phyloP scores from a whole-genome alignment of 2,888 invertebrate species.

The Trichogramma evanescens region DNA sequence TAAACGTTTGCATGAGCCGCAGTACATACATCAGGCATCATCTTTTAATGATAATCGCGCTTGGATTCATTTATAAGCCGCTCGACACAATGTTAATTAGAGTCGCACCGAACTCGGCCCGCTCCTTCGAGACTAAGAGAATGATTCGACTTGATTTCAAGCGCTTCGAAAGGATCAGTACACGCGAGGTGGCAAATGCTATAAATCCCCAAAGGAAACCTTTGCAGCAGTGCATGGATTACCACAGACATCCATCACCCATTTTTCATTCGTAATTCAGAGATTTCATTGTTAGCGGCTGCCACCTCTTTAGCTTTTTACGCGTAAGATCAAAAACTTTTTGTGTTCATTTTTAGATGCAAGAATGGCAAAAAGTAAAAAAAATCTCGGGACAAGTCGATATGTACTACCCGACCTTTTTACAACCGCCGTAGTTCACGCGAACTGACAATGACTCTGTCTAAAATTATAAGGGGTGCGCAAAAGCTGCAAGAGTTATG shows the following conservation, averaged over 20 bases:
- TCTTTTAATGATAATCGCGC: constrained; percentile 35
- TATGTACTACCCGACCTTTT: too few species aligned
- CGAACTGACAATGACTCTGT: background rate
- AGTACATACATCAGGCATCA: background rate
- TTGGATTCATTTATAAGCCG: constrained; percentile 33
- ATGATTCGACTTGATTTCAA: constrained; percentile 45
- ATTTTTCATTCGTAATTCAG: constrained; percentile 33
- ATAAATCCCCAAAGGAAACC: constrained; percentile 44
- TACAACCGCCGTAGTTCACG: too few species aligned
- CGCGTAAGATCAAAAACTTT: too few species aligned
- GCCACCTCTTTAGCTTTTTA: background rate
- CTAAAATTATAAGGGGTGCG: constrained; percentile 1
- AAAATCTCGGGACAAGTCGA: too few species aligned
- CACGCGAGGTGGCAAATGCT: constrained; percentile 19
- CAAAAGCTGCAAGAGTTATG: background rate
- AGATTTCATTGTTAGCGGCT: constrained; percentile 21
- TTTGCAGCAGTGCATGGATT: constrained; percentile 37
- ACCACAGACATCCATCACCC: constrained; percentile 46
- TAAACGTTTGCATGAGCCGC: constrained; percentile 12
- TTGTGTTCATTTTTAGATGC: too few species aligned
- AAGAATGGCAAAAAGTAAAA: too few species aligned
- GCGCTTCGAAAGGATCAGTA: constrained; percentile 30
- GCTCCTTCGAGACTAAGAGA: constrained; percentile 35
- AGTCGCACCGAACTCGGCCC: constrained; percentile 29
- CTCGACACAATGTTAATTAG: constrained; percentile 48